Base-by-base conservation (phyloP, 2,113 vertebrate genomes). In the Ranitomeya variabilis region DNA sequence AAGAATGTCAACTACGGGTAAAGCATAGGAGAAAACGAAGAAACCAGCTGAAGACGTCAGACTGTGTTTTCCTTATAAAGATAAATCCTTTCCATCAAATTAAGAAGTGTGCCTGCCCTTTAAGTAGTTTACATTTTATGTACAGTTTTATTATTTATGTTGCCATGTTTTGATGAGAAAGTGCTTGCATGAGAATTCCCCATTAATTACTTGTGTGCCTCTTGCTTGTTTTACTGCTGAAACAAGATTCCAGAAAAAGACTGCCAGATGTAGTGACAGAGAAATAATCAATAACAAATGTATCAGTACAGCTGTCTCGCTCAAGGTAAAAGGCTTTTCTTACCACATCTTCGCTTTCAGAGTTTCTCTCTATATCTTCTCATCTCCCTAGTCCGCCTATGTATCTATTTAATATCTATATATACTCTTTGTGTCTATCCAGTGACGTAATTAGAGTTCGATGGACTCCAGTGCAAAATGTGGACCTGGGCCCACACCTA, bases 191-290 rank as follows among this genome's bases (percentile, higher is more conserved):
- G 83, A 84, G 83, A 84, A 71, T 71, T n/a, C 51, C 51, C n/a
- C 66, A 84, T 84, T 84, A 84, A 84, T 84, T 54, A 84, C 60
- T 64, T 26, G 45, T 83, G 60, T 18, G 64, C 66, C n/a, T 55
- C 52, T 26, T 73, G 64, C 66, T 84, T 84, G 64, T 84, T 84
- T 84, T 71, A 84, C 66, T 71, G 83, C 83, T 84, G 66, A 71
- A 84, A 71, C 66, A 21, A 66, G 16, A 84, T 71, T 84, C 66
- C 66, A 71, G 51, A 84, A 26, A 84, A 71, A 69, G 64, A 11
- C 52, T 71, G 23, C 83, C 83, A 84, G 83, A 84, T 84, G 83
- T 69, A 54, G 52, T 67, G 62, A 52, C 31, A 57, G 37, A 23
- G 81, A 67, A 69, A 55, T 71, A 71, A 71, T 71, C 83, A 55